Evolutionary conservation across 1,140 invertebrate genomes (phyloP).

Genomic region (Saccostrea echinata): DNA sequence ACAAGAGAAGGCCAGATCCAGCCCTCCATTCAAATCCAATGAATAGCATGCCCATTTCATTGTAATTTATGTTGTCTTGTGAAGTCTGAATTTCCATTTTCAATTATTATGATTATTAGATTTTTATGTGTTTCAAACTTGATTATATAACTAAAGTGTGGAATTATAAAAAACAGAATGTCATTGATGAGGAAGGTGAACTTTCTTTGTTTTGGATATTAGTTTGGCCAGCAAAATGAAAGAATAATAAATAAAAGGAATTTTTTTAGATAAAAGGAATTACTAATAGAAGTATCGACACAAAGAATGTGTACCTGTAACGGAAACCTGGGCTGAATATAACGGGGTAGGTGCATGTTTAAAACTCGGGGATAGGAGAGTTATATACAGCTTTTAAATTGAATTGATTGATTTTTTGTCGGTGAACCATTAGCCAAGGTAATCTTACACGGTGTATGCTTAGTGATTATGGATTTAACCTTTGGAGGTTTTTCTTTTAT

Average conservation of each 20-base stretch:
- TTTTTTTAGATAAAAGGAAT: neutral
- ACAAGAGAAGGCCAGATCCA: neutral
- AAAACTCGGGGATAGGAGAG: neutral
- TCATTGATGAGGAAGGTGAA: neutral
- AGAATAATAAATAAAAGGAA: neutral
- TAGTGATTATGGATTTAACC: neutral
- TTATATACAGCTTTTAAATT: neutral
- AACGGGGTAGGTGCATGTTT: conserved; percentile 16
- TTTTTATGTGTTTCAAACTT: neutral
- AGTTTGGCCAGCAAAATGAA: neutral
- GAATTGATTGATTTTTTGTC: neutral
- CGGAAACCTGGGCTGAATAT: neutral
- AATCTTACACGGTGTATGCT: neutral
- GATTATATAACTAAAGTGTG: neutral
- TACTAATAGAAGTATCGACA: neutral
- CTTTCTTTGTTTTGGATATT: neutral
- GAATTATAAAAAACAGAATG: neutral
- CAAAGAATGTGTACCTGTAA: too few relatives aligned
- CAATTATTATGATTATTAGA: neutral
- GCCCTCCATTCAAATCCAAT: conserved; percentile 1
- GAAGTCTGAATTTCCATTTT: neutral
- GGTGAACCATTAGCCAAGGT: neutral
- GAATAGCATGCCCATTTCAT: neutral
- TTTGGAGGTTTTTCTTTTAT: neutral
- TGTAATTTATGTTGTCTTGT: neutral